phyloP scores from a whole-genome alignment of 2,888 invertebrate species.

The Callinectes sapidus region DNA sequence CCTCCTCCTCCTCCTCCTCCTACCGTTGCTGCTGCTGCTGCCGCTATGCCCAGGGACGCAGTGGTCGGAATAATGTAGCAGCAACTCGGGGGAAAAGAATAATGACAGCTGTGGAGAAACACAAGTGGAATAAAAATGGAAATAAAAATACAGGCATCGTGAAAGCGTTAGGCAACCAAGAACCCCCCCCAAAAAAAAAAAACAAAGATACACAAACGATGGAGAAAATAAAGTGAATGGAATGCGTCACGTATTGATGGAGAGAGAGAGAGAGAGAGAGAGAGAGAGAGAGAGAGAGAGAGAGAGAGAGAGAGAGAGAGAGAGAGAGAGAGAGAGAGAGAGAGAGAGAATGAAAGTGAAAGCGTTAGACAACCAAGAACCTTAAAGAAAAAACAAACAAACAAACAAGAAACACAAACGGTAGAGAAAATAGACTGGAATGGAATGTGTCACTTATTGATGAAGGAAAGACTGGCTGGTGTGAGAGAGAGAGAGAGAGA shows the following conservation, averaged over 20 bases:
- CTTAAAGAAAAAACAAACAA: no score
- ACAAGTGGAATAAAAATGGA: background rate
- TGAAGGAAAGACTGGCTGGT: no score
- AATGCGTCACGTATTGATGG: background rate
- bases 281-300: no score
- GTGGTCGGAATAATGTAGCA: background rate
- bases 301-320: no score
- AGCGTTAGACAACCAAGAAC: no score
- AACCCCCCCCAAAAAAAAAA: background rate
- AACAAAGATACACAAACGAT: background rate
- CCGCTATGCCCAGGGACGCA: background rate
- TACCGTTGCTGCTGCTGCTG: no score
- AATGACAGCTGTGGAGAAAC: background rate
- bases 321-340: no score
- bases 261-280: background rate
- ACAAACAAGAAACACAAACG: no score
- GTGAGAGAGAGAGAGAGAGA: no score
- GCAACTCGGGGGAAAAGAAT: background rate
- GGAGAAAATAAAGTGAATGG: background rate
- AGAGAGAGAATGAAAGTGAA: no score
- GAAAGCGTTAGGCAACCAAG: background rate
- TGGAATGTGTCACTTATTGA: no score
- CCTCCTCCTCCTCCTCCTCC: background rate
- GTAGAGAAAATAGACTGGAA: no score
- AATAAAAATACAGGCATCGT: background rate